These are phyloP conservation scores for Drosophila quadrilineata DNA, from an alignment of 1,140 invertebrate species.

Conservation along the genomic window DNA sequence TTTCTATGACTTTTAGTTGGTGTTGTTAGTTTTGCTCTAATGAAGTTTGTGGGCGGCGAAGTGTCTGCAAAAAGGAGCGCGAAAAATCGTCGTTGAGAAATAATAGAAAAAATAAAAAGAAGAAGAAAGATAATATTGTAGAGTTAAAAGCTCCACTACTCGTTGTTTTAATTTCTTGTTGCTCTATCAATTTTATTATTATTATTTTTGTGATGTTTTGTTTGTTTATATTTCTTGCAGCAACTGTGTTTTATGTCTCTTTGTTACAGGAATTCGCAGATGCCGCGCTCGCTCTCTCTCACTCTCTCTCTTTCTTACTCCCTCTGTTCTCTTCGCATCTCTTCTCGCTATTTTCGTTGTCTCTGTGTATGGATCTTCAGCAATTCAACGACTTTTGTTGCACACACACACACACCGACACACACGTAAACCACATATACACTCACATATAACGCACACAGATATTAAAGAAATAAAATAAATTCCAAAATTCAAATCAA, in stretches of 20 bases:
- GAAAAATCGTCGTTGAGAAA: too few species aligned
- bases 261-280: slow-evolving; percentile 15
- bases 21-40: neutral
- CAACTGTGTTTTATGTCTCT: slow-evolving; percentile 4
- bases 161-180: too few species aligned
- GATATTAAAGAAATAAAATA: slow-evolving; percentile 1
- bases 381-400: slow-evolving; percentile 32
- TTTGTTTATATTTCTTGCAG: slow-evolving; percentile 17
- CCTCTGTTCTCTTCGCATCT: slow-evolving; percentile 9
- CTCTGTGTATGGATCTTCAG: slow-evolving; percentile 27
- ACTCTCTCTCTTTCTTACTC: slow-evolving; percentile 1
- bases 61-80: neutral
- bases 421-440: neutral
- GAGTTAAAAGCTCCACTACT: slow-evolving; percentile 1
- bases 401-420: slow-evolving; percentile 1
- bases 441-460: slow-evolving; percentile 1
- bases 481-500: too few species aligned
- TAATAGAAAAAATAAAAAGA: too few species aligned
- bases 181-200: slow-evolving; percentile 11
- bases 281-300: neutral
- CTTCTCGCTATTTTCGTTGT: neutral
- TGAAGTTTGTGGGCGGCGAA: slow-evolving; percentile 1
- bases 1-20: neutral
- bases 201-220: neutral
- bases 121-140: neutral